Evolutionary conservation across 2,888 invertebrate species (phyloP).

Genomic region (Lymantria dispar): DNA sequence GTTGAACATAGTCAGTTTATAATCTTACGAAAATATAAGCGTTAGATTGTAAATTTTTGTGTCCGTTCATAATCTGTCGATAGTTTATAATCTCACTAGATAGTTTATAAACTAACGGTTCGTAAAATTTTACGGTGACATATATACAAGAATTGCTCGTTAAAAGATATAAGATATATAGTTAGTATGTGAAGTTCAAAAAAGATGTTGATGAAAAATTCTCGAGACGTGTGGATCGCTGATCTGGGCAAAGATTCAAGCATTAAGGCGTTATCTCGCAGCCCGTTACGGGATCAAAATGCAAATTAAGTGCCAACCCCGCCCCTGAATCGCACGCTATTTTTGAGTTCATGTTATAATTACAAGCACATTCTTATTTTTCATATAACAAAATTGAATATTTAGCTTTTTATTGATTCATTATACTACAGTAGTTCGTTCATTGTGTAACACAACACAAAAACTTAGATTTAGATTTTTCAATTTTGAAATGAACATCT

Average conservation of each 20-base stretch:
- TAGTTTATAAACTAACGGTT: no score
- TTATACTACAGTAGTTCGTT: slow-evolving; percentile 4
- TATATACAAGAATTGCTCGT: no score
- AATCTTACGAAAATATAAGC: no score
- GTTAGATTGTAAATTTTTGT: no score
- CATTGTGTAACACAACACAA: slow-evolving; percentile 10
- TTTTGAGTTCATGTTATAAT: slow-evolving; percentile 29
- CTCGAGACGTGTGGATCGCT: slow-evolving; percentile 42
- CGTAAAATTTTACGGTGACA: no score
- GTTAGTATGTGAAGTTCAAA: slow-evolving; percentile 38
- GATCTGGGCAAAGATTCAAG: slow-evolving; percentile 52
- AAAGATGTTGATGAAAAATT: slow-evolving; percentile 47
- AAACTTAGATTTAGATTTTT: slow-evolving; percentile 13
- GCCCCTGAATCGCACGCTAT: slow-evolving; percentile 34
- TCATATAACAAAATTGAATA: slow-evolving; percentile 4
- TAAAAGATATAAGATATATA: no score
- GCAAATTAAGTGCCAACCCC: slow-evolving; percentile 52
- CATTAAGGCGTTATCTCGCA: slow-evolving; percentile 54
- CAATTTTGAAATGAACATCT: slow-evolving; percentile 2
- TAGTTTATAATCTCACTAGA: no score
- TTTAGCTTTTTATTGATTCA: slow-evolving; percentile 8
- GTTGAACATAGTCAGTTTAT: no score
- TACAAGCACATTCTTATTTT: neutral
- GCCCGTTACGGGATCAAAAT: slow-evolving; percentile 55
- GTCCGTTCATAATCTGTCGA: no score